A percentile compares a stretch with the other conserved stretches of the same genome.
Conservation (phyloP, 2,797 vertebrate species). For the Mastacembelus armatus region DNA sequence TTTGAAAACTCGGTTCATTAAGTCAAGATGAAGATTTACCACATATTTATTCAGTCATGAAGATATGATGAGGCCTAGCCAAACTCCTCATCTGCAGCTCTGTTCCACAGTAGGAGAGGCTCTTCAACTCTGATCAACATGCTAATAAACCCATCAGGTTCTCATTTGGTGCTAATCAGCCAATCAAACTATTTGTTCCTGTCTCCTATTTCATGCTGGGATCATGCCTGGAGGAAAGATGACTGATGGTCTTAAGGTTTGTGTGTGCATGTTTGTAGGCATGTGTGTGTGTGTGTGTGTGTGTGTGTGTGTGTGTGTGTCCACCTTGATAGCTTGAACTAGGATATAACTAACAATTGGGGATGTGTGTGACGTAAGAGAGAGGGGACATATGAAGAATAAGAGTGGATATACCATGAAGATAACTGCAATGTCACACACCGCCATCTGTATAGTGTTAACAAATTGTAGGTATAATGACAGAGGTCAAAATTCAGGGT, state of each 20-base stretch:
- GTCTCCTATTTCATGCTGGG: conserved; percentile 54
- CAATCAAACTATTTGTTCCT: conserved; percentile 74
- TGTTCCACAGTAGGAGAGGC: conserved; percentile 33
- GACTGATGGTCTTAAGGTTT: conserved; percentile 28
- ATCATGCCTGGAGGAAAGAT: conserved; percentile 42
- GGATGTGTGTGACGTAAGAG: conserved; percentile 5
- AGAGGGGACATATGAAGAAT: neutral
- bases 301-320: conserved; percentile 15
- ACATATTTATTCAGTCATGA: conserved; percentile 28
- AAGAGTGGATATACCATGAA: neutral
- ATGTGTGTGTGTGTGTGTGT: conserved; percentile 8
- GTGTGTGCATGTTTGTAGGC: too few species aligned
- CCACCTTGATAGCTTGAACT: conserved; percentile 16
- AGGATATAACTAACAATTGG: neutral
- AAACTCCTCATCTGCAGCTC: conserved; percentile 31
- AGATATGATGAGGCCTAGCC: conserved; percentile 25
- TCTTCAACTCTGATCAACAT: conserved; percentile 64
- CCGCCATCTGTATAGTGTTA: neutral
- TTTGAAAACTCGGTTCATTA: conserved; percentile 16
- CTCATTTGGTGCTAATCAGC: conserved; percentile 66
- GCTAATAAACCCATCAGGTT: conserved; percentile 74
- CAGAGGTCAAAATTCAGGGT: conserved; percentile 3
- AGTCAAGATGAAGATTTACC: conserved; percentile 7
- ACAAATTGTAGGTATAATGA: conserved; percentile 10
- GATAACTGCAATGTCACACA: neutral